Evolutionary conservation across 2,888 invertebrate species (phyloP).

Genomic region (Apoderus coryli): DNA sequence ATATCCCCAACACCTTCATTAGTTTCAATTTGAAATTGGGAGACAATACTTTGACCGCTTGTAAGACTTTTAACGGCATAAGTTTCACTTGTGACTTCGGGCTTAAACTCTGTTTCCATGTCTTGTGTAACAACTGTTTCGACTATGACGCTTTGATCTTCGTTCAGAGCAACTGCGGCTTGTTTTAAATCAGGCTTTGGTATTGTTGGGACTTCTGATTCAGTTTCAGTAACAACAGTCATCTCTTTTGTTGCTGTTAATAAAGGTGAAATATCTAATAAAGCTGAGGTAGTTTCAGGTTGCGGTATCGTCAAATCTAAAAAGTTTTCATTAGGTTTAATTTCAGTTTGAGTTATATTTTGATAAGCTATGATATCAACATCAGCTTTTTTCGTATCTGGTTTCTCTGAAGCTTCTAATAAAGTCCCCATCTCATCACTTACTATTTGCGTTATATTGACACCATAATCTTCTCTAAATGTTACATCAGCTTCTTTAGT

Average conservation of each 20-base stretch:
- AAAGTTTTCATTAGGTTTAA: slow-evolving; percentile 30
- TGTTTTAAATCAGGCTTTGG: slow-evolving; percentile 29
- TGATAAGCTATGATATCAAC: slow-evolving; percentile 31
- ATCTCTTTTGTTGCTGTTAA: slow-evolving; percentile 33
- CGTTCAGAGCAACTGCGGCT: slow-evolving; percentile 31
- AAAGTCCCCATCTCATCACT: slow-evolving; percentile 34
- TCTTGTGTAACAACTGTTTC: slow-evolving; percentile 36
- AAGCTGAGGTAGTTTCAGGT: slow-evolving; percentile 27
- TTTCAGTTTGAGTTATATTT: slow-evolving; percentile 36
- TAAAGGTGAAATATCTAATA: slow-evolving; percentile 27
- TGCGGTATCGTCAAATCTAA: slow-evolving; percentile 27
- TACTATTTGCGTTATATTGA: slow-evolving; percentile 37
- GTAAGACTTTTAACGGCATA: slow-evolving; percentile 20
- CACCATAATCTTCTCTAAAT: slow-evolving; percentile 31
- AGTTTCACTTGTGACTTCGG: slow-evolving; percentile 16
- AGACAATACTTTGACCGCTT: slow-evolving; percentile 27
- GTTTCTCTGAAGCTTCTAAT: slow-evolving; percentile 27
- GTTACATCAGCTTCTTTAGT: slow-evolving; percentile 31
- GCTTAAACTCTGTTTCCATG: slow-evolving; percentile 30
- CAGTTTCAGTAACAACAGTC: slow-evolving; percentile 33
- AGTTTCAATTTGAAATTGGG: slow-evolving; percentile 18
- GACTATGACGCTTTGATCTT: slow-evolving; percentile 32
- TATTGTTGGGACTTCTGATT: slow-evolving; percentile 24
- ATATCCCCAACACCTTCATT: slow-evolving; percentile 16
- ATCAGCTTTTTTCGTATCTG: slow-evolving; percentile 27